Conservation (phyloP, 2,888 invertebrate genomes). For the Lasioglossum marginatum region DNA sequence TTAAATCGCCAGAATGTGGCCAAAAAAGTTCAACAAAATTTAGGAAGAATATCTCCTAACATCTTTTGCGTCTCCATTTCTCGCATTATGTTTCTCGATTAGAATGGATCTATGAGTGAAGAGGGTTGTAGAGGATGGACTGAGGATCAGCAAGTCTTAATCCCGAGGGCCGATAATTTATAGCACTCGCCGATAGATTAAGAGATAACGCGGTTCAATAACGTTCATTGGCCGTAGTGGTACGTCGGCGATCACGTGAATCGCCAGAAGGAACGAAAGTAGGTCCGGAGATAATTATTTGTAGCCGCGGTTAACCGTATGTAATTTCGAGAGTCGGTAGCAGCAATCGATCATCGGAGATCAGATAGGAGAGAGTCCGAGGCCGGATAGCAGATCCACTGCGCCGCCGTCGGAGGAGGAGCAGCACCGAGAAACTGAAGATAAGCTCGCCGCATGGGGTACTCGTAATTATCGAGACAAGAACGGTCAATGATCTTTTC, state of each 20-base stretch:
- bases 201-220: slow-evolving; percentile 54
- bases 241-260: slow-evolving; percentile 52
- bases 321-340: slow-evolving; percentile 77
- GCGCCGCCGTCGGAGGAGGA: slow-evolving; percentile 51
- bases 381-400: slow-evolving; percentile 45
- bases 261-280: slow-evolving; percentile 67
- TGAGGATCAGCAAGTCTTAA: slow-evolving; percentile 16
- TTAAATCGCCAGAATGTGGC: too few relatives aligned
- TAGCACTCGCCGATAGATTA: slow-evolving; percentile 53
- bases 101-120: not conserved
- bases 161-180: slow-evolving; percentile 57
- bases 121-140: not conserved
- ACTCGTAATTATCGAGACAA: slow-evolving; percentile 78
- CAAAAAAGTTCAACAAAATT: not conserved
- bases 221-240: not conserved
- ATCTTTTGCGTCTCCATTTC: not conserved
- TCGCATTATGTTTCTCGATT: not conserved
- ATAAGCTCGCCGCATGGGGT: slow-evolving; percentile 77
- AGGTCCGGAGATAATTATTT: slow-evolving; percentile 70
- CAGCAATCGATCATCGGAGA: slow-evolving; percentile 76
- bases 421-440: slow-evolving; percentile 70
- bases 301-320: slow-evolving; percentile 72
- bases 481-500: slow-evolving; percentile 73
- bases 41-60: not conserved
- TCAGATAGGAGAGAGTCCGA: slow-evolving; percentile 65